Conservation (phyloP, 2,888 invertebrate species). For the Lasioglossum pauxillum region DNA sequence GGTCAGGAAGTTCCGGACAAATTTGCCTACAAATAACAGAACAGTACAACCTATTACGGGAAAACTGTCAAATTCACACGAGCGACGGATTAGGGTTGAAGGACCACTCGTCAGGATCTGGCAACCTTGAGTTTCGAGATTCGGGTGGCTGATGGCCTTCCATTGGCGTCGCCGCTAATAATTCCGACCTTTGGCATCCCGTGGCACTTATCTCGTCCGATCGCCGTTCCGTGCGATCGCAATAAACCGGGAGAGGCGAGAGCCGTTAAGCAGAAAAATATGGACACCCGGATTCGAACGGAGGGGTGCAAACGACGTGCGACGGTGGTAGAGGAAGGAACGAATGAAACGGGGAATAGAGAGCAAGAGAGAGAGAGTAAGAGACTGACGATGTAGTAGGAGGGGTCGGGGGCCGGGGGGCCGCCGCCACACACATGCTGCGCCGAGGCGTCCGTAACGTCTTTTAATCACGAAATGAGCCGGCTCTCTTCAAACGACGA, state of each 20-base stretch:
- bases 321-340: slow-evolving; percentile 47
- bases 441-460: slow-evolving; percentile 81
- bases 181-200: slow-evolving; percentile 13
- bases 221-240: slow-evolving; percentile 63
- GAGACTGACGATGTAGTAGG: slow-evolving; percentile 52
- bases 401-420: slow-evolving; percentile 30
- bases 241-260: slow-evolving; percentile 79
- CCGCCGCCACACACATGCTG: slow-evolving; percentile 80
- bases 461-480: slow-evolving; percentile 83
- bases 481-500: slow-evolving; percentile 79
- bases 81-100: no score
- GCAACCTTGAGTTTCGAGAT: neutral
- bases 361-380: neutral
- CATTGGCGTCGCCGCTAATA: slow-evolving; percentile 10
- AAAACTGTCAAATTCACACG: no score
- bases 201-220: slow-evolving; percentile 30
- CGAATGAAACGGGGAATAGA: neutral
- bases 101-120: neutral
- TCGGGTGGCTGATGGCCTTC: neutral
- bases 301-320: slow-evolving; percentile 43
- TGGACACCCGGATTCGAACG: slow-evolving; percentile 59
- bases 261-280: slow-evolving; percentile 82
- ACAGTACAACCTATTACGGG: no score
- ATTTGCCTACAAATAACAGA: no score
- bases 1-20: no score